A percentile compares a stretch with the other conserved stretches of the same genome.
These are phyloP conservation scores for Tenualosa thibaudeaui DNA, from an alignment of 2,797 vertebrate genomes.

Conservation along the genomic window DNA sequence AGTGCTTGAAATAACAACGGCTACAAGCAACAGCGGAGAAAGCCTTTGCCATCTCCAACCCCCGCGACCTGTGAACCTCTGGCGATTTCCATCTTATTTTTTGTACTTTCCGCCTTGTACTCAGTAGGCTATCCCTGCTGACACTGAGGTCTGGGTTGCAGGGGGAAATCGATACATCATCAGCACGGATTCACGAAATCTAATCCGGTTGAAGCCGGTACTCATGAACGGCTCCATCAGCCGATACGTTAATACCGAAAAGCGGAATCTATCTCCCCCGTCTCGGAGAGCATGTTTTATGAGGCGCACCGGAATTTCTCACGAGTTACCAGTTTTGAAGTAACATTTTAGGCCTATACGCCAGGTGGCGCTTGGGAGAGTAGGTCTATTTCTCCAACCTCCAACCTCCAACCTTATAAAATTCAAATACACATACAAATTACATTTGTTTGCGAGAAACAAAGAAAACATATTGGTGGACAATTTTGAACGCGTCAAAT, in stretches of 20 bases:
- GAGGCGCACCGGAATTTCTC: constrained; percentile 12
- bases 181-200: constrained; percentile 48
- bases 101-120: constrained; percentile 11
- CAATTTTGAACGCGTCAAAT: no score
- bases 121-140: not conserved
- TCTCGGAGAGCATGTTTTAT: constrained; percentile 41
- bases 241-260: constrained; percentile 38
- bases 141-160: not conserved
- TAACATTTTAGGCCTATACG: not conserved
- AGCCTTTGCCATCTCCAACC: not conserved
- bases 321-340: not conserved
- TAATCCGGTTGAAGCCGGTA: constrained; percentile 50
- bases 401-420: no score
- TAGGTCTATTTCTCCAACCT: not conserved
- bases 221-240: constrained; percentile 50
- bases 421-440: not conserved
- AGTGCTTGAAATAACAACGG: constrained; percentile 1
- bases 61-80: not conserved
- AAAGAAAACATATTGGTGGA: not conserved
- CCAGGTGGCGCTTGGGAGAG: constrained; percentile 52
- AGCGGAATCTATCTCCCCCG: constrained; percentile 44
- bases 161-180: constrained; percentile 56
- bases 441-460: not conserved
- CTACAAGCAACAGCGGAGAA: not conserved
- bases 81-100: constrained; percentile 19